A percentile compares a stretch with the other conserved stretches of the same genome.
Conservation (phyloP, 1,140 invertebrate genomes). For the Zaprionus lachaisei region DNA sequence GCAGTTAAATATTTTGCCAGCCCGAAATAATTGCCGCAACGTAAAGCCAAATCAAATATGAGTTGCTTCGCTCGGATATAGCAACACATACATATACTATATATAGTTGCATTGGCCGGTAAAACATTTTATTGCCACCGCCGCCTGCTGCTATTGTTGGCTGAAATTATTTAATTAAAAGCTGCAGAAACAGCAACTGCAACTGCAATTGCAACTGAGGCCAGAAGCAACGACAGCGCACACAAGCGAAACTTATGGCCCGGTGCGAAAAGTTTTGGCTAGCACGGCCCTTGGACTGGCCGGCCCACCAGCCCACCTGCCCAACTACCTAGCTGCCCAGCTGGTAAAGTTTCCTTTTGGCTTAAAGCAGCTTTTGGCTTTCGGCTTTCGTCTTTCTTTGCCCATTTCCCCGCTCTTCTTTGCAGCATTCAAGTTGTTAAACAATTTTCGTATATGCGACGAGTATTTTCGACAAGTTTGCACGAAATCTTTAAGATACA, state of each 20-base stretch:
- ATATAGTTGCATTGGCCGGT: neutral
- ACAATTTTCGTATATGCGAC: conserved; percentile 77
- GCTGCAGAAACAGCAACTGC: conserved; percentile 44
- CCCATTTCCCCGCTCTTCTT: neutral
- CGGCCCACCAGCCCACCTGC: too few relatives aligned
- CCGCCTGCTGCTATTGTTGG: conserved; percentile 46
- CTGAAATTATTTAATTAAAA: conserved; percentile 81
- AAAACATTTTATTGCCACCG: conserved; percentile 39
- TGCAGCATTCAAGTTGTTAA: conserved; percentile 75
- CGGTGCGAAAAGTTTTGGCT: conserved; percentile 48
- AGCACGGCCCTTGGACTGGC: neutral
- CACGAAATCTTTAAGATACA: conserved; percentile 65
- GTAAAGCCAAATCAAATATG: conserved; percentile 57
- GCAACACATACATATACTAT: neutral
- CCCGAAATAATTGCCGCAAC: conserved; percentile 69
- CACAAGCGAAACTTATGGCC: conserved; percentile 44
- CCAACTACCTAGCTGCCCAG: neutral
- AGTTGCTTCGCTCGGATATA: conserved; percentile 15
- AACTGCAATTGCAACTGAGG: conserved; percentile 60
- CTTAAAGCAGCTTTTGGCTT: conserved; percentile 1
- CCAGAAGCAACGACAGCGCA: conserved; percentile 35
- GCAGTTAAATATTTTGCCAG: conserved; percentile 81
- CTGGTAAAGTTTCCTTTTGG: conserved; percentile 23
- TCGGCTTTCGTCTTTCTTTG: neutral
- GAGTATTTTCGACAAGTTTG: conserved; percentile 74